phyloP scores from a whole-genome alignment of 2,888 invertebrate species.

The Cryptops parisi region DNA sequence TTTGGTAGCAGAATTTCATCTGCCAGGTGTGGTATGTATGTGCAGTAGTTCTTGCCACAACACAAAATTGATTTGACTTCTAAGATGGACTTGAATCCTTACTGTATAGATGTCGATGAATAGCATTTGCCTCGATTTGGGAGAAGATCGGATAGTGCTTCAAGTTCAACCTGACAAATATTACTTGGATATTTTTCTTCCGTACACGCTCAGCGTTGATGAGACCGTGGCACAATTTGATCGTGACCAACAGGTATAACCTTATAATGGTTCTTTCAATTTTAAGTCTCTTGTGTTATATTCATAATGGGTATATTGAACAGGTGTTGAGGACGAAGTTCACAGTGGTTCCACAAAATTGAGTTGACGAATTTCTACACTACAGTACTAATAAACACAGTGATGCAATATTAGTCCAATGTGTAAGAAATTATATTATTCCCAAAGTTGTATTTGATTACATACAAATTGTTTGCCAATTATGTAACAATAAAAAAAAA shows the following conservation, averaged over 20 bases:
- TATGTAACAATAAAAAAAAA: not conserved
- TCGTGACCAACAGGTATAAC: conserved; percentile 26
- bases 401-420: not conserved
- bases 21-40: conserved; percentile 13
- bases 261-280: not conserved
- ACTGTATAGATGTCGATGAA: conserved; percentile 27
- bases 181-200: conserved; percentile 31
- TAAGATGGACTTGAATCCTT: not conserved
- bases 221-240: conserved; percentile 33
- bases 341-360: too few species aligned
- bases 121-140: conserved; percentile 29
- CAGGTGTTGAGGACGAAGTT: too few species aligned
- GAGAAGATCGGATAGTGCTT: conserved; percentile 31
- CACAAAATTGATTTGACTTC: not conserved
- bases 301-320: not conserved
- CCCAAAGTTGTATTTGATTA: too few species aligned
- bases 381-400: not conserved
- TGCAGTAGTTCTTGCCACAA: too few species aligned
- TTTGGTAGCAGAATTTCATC: conserved; percentile 13
- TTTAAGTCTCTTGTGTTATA: not conserved
- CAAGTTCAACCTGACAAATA: conserved; percentile 30
- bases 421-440: not conserved
- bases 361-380: too few species aligned
- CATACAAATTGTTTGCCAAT: not conserved
- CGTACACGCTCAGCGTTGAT: conserved; percentile 28